Percentiles rank a stretch among this genome's conserved stretches.
These are phyloP conservation scores for Tursiops truncatus DNA, from an alignment of 2,113 vertebrate genomes.

Conservation along the genomic window DNA sequence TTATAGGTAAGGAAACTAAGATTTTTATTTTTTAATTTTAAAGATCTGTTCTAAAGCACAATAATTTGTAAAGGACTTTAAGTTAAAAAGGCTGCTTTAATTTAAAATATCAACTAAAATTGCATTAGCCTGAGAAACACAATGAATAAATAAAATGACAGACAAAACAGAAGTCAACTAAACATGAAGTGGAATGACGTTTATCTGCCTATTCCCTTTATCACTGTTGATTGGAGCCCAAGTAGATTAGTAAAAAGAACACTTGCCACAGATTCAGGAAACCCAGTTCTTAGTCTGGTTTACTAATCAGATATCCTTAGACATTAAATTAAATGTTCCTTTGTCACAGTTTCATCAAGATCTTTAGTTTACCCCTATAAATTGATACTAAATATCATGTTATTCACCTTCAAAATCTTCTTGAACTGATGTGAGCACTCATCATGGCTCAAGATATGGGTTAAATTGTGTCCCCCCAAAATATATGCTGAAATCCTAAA, in stretches of 20 bases:
- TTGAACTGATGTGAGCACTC: neutral
- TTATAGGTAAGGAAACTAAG: neutral
- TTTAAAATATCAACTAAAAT: neutral
- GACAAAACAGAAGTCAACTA: neutral
- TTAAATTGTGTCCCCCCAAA: neutral
- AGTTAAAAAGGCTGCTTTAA: neutral
- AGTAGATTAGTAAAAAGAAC: neutral
- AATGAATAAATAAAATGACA: neutral
- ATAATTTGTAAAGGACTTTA: neutral
- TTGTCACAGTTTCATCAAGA: neutral
- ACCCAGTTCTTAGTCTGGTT: neutral
- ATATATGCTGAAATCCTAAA: neutral
- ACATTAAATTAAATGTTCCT: neutral
- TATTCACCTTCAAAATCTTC: neutral
- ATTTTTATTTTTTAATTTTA: neutral
- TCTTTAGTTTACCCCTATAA: neutral
- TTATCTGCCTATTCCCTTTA: neutral
- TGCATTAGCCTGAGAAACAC: neutral
- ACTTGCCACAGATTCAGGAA: neutral
- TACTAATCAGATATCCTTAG: neutral
- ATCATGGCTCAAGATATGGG: neutral
- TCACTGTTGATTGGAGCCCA: neutral
- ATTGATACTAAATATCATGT: neutral
- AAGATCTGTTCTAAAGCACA: neutral
- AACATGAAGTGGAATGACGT: neutral